Percentiles rank a stretch among this genome's conserved stretches.
Evolutionary conservation across 1,140 invertebrate species (phyloP).

Genomic region (Drosophila burlai): DNA sequence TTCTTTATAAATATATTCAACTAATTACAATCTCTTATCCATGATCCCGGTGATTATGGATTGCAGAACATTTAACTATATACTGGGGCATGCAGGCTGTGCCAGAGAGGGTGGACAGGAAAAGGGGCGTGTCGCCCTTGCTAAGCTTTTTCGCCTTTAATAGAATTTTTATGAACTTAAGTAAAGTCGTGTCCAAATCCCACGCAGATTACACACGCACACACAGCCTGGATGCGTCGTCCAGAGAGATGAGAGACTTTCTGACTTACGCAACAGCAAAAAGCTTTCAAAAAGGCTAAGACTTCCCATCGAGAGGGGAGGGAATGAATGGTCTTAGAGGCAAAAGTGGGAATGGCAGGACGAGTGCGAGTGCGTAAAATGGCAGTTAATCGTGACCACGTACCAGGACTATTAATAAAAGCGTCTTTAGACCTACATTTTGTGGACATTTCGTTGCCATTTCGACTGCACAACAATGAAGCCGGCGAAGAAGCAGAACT

Average conservation of each 20-base stretch:
- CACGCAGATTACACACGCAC: conserved; percentile 69
- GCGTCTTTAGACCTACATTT: conserved; percentile 80
- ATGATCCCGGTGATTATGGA: conserved; percentile 34
- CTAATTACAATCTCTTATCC: background rate
- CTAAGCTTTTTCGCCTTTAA: conserved; percentile 64
- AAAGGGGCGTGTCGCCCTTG: conserved; percentile 41
- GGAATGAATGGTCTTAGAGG: background rate
- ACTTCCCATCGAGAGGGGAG: conserved; percentile 33
- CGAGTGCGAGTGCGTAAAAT: conserved; percentile 75
- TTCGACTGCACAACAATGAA: conserved; percentile 61
- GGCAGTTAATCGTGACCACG: conserved; percentile 82
- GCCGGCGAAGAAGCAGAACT: conserved; percentile 59
- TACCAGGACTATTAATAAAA: conserved; percentile 83
- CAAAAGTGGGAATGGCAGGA: conserved; percentile 37
- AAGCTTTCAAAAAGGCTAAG: conserved; percentile 80
- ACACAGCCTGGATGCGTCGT: conserved; percentile 18
- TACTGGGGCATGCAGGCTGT: conserved; percentile 22
- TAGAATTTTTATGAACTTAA: conserved; percentile 83
- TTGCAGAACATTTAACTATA: conserved; percentile 34
- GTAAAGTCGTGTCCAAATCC: conserved; percentile 82
- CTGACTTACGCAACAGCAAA: conserved; percentile 82
- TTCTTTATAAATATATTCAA: background rate
- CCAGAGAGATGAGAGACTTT: conserved; percentile 57
- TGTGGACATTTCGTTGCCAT: conserved; percentile 70
- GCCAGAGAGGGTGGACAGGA: background rate